Evolutionary conservation across 2,113 vertebrate genomes (phyloP), one percentile per base, ranked within the genome.

Genomic region (Prochilodus magdalenae): DNA sequence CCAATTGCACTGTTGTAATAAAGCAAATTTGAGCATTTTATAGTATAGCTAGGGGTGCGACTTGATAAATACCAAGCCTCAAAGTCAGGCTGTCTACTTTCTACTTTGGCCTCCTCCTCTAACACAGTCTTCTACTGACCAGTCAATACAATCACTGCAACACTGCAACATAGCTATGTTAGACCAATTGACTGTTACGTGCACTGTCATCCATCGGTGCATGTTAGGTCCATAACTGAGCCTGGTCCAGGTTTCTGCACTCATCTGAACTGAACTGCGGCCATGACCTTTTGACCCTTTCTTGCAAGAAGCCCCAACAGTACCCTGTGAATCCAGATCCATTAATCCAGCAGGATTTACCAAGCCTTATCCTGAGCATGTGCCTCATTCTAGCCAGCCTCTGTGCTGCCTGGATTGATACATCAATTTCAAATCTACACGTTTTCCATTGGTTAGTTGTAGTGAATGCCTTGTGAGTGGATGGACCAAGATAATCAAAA

Each of bases 311-410:
- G 75, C 74, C 76, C 40, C 27, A 6, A 63, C 22, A n/a, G 66
- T 36, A 65, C 55, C 63, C 55, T 57, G 36, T 65, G 67, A 77
- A 67, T 82, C 80, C 57, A 59, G 51, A 84, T 75, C 83, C 71
- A 79, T 84, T 88, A 84, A 88, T 90, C 85, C 80, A n/a, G 13
- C 49, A 29, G 49, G 83, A 87, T 84, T 86, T 90, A 86, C 85
- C 90, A 86, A 79, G 79, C 55, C 86, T 89, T 89, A 77, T 82
- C 65, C 75, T 72, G 26, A 49, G 51, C 57, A 75, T 75, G 36
- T 51, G 62, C 57, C 47, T 30, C 63, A 59, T 86, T 83, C 80
- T 79, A 62, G 49, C 36, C 18, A 73, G 30, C 40, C 51, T 53
- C 73, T 77, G 70, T 62, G 44, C 30, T 62, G 69, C 13, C 49